A percentile compares a stretch with the other conserved stretches of the same genome.
Conservation (phyloP, 2,113 vertebrate genomes). For the Cacatua alba region DNA sequence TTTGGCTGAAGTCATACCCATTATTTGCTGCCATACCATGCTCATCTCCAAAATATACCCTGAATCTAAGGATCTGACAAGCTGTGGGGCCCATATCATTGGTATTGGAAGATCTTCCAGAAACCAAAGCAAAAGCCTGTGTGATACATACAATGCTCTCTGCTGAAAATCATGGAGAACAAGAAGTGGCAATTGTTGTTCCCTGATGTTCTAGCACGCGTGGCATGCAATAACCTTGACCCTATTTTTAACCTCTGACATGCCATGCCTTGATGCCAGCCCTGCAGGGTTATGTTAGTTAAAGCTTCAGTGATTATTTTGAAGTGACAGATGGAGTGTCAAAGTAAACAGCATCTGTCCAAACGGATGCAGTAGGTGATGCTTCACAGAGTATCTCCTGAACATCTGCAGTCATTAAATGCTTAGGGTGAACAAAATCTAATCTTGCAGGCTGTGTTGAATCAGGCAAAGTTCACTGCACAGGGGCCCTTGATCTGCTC, state of each 20-base stretch:
- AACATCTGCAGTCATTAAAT: conserved; percentile 65
- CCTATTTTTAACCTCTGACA: conserved; percentile 54
- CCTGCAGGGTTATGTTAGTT: conserved; percentile 14
- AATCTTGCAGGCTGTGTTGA: conserved; percentile 29
- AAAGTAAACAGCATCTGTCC: conserved; percentile 66
- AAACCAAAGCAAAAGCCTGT: neutral
- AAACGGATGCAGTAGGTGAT: conserved; percentile 44
- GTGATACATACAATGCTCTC: neutral
- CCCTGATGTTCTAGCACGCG: neutral
- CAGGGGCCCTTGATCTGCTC: neutral
- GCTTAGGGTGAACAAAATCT: conserved; percentile 39
- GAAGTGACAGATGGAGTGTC: conserved; percentile 58
- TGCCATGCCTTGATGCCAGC: conserved; percentile 3
- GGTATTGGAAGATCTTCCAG: neutral
- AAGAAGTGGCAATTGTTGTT: neutral
- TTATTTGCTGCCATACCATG: neutral
- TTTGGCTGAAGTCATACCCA: neutral
- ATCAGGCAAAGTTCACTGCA: conserved; percentile 34
- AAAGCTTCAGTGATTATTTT: conserved; percentile 28
- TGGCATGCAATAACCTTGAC: neutral
- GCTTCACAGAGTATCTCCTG: conserved; percentile 30
- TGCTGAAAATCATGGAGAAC: neutral
- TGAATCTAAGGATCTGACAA: neutral
- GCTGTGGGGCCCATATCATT: fast-evolving
- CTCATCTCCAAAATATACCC: neutral